Percentiles rank a stretch among this genome's conserved stretches.
phyloP scores from a whole-genome alignment of 2,113 vertebrate genomes.

The Empidonax traillii region DNA sequence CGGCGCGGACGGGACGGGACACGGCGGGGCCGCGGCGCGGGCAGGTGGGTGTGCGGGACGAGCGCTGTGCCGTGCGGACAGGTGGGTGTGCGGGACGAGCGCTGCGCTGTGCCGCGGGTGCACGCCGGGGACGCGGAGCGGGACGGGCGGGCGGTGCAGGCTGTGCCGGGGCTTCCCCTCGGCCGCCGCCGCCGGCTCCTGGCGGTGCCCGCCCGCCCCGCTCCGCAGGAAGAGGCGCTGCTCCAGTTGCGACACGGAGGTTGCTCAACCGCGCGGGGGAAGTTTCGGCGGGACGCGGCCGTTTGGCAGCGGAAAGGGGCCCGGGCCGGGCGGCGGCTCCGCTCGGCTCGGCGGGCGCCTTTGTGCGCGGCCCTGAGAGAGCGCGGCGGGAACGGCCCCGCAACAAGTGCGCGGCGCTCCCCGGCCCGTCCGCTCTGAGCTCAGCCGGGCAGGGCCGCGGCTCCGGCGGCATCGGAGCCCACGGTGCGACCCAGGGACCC shows the following conservation, averaged over 20 bases:
- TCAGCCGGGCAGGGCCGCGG: background rate
- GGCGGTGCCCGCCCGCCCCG: background rate
- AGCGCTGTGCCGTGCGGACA: too few species aligned
- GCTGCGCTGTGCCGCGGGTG: background rate
- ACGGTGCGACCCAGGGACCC: background rate
- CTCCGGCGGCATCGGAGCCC: background rate
- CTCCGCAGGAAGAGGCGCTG: background rate
- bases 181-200: background rate
- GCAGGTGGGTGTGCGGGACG: slow-evolving; percentile 53
- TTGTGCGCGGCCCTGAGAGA: background rate
- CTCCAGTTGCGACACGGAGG: background rate
- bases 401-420: background rate
- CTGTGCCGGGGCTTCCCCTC: background rate
- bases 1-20: background rate
- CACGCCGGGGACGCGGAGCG: background rate
- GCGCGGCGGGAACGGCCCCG: background rate
- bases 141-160: background rate
- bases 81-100: too few species aligned
- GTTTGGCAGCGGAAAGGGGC: background rate
- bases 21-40: background rate
- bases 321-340: background rate
- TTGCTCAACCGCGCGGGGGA: slow-evolving; percentile 15
- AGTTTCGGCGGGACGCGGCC: background rate
- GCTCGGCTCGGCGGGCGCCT: background rate
- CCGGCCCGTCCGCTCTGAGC: background rate